A percentile compares a stretch with the other conserved stretches of the same genome.
Evolutionary conservation across 2,888 invertebrate genomes (phyloP).

Genomic region (Lithophane semibrunnea): DNA sequence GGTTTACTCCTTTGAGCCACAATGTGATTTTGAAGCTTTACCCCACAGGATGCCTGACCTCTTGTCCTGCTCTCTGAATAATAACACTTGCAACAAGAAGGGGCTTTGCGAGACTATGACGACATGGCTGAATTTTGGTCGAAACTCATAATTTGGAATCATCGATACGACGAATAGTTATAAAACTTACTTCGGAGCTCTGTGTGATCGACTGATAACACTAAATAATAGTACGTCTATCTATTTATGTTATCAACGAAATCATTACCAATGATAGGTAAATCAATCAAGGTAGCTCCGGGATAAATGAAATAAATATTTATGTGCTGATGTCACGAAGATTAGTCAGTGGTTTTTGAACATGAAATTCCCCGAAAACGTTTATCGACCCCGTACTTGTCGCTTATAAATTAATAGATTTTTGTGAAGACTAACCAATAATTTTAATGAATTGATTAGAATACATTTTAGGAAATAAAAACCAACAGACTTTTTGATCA

Average conservation of each 20-base stretch:
- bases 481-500: background rate
- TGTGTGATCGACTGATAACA: slow-evolving; percentile 21
- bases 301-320: slow-evolving; percentile 18
- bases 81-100: background rate
- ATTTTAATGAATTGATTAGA: background rate
- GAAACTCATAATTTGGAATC: background rate
- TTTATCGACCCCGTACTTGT: background rate
- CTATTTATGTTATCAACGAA: slow-evolving; percentile 9
- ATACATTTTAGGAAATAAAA: background rate
- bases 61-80: background rate
- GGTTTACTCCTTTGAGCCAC: background rate
- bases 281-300: slow-evolving; percentile 17
- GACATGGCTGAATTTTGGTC: background rate
- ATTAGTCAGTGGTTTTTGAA: slow-evolving; percentile 22
- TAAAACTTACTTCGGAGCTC: slow-evolving; percentile 1
- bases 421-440: background rate
- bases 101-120: no score
- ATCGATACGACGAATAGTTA: background rate
- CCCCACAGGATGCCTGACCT: background rate
- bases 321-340: slow-evolving; percentile 33
- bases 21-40: background rate
- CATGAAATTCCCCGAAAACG: slow-evolving; percentile 3
- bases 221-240: background rate
- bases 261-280: slow-evolving; percentile 23
- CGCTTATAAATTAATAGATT: no score